Conservation (phyloP, 2,113 vertebrate genomes). For the Menidia beryllina region DNA sequence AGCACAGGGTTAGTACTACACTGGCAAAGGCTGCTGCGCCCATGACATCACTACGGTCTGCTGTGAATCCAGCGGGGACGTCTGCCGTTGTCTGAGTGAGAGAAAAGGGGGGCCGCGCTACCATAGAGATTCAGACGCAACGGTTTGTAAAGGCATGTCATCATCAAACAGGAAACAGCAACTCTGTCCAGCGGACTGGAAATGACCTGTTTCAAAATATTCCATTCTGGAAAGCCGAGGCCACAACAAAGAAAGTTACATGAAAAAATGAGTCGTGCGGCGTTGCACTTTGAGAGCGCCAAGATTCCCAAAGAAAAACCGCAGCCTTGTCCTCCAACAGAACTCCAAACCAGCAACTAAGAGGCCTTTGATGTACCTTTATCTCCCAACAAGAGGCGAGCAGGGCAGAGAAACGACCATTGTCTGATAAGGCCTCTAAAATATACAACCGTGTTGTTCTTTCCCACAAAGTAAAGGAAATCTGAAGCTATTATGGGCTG, state of each 20-base stretch:
- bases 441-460: conserved; percentile 68
- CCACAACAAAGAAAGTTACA: conserved; percentile 22
- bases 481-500: conserved; percentile 41
- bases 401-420: conserved; percentile 27
- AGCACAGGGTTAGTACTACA: conserved; percentile 65
- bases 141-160: conserved; percentile 39
- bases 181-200: conserved; percentile 28
- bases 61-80: conserved; percentile 68
- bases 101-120: conserved; percentile 26
- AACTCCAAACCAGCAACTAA: conserved; percentile 21
- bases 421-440: conserved; percentile 68
- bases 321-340: conserved; percentile 40
- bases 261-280: conserved; percentile 17
- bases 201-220: conserved; percentile 47
- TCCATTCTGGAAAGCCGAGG: conserved; percentile 41
- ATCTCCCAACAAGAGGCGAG: conserved; percentile 55
- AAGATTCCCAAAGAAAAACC: conserved; percentile 25
- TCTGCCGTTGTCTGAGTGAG: conserved; percentile 63
- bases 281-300: conserved; percentile 18
- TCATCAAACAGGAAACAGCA: conserved; percentile 54
- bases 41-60: conserved; percentile 79
- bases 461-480: conserved; percentile 76
- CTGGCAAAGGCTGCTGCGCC: conserved; percentile 54
- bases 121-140: conserved; percentile 42
- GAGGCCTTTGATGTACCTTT: conserved; percentile 62